Conservation (phyloP, 2,888 invertebrate species). For the Brachypalpus laphriformis region DNA sequence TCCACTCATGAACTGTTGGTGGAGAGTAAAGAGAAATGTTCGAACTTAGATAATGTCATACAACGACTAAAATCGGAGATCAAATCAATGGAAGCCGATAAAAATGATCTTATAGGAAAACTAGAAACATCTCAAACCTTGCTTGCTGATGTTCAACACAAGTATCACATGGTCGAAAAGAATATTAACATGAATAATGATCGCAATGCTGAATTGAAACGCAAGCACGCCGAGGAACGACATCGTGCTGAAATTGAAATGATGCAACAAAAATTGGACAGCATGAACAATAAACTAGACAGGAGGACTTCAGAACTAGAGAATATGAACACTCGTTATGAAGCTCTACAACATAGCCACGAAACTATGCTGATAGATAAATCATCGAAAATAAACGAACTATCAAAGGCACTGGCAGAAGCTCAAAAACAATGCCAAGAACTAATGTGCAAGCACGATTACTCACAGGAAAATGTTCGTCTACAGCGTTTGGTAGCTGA, state of each 20-base stretch:
- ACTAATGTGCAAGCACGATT: slow-evolving; percentile 78
- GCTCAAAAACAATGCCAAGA: slow-evolving; percentile 84
- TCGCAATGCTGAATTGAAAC: slow-evolving; percentile 79
- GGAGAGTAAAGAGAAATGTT: slow-evolving; percentile 81
- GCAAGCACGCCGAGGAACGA: slow-evolving; percentile 83
- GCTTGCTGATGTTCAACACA: slow-evolving; percentile 83
- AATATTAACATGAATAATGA: slow-evolving; percentile 79
- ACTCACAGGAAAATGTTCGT: slow-evolving; percentile 78
- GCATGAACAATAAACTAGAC: slow-evolving; percentile 81
- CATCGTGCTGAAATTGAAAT: slow-evolving; percentile 83
- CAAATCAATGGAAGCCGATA: slow-evolving; percentile 81
- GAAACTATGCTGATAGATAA: slow-evolving; percentile 86
- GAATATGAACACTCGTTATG: slow-evolving; percentile 84
- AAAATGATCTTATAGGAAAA: slow-evolving; percentile 84
- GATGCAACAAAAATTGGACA: slow-evolving; percentile 83
- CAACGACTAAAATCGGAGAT: slow-evolving; percentile 82
- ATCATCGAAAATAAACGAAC: slow-evolving; percentile 85
- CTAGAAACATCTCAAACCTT: slow-evolving; percentile 84
- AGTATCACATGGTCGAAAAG: slow-evolving; percentile 81
- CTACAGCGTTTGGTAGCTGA: slow-evolving; percentile 78
- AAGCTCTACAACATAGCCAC: slow-evolving; percentile 85
- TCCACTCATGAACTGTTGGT: slow-evolving; percentile 87
- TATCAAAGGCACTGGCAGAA: slow-evolving; percentile 85
- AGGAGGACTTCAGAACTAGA: slow-evolving; percentile 84
- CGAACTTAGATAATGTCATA: slow-evolving; percentile 79